Evolutionary conservation across 2,888 invertebrate species (phyloP), one percentile per base, ranked within the genome.

Genomic region (Dryobotodes eremita): DNA sequence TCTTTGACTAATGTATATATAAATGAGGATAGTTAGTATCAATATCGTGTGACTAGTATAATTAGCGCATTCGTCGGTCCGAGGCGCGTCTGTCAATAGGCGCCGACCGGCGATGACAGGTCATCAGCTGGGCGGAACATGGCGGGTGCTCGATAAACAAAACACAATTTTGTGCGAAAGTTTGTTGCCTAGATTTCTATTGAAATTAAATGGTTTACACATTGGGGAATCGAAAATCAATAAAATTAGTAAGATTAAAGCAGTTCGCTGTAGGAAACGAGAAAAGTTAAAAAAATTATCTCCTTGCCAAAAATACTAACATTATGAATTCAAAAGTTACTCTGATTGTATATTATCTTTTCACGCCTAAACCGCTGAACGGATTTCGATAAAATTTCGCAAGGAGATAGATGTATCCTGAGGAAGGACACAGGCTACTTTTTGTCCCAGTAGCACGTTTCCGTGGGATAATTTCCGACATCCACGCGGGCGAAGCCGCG

Each of bases 21-120:
- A 74, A 86, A 74, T 74, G 26, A 62, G 69, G 74, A 72, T 82
- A 86, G 83, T 76, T 76, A 70, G 80, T 71, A 83, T 73, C 59
- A 74, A 74, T 75, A 86, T 61, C 68, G 61, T 53, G 75, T 73
- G 79, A 59, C 83, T 62, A 62, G 79, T 84, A 82, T 89, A 87
- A 89, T 87, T 87, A 87, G 87, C 87, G 13, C 61, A 65, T 13
- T 11, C n/a, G 66, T 74, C 71, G 57, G 69, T 71, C 50, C 53
- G 61, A n/a, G 66, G 6, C 76, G 64, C 70, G 75, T 77, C 84
- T 88, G 84, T 86, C 84, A 85, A 82, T 86, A 59, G 74, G 80
- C 76, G 73, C 72, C 71, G 53, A 75, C 72, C 59, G 46, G 68
- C 71, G 90, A 73, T 85, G 90, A 91, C 91, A 83, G 85, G 36